These are phyloP conservation scores for Lepidostoma basale DNA, from an alignment of 1,140 invertebrate genomes.

Conservation along the genomic window DNA sequence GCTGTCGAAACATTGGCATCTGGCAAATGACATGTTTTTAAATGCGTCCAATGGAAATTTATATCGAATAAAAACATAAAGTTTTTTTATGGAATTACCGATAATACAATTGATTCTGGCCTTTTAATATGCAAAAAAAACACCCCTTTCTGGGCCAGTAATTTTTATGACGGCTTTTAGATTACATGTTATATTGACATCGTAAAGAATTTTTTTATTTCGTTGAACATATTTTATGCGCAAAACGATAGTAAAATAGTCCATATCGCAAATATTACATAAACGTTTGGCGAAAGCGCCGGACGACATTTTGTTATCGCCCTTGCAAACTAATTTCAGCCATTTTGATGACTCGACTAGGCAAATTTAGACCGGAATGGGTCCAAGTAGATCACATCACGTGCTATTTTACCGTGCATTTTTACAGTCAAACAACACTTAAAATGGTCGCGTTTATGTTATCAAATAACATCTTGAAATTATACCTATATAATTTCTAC, in stretches of 20 bases:
- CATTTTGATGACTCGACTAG: neutral
- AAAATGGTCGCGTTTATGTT: too few relatives aligned
- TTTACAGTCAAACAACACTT: too few relatives aligned
- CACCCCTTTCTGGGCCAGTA: constrained; percentile 20
- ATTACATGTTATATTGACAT: constrained; percentile 31
- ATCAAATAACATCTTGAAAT: too few relatives aligned
- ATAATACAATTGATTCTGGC: neutral
- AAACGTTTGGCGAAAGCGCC: constrained; percentile 24
- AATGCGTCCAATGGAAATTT: too few relatives aligned
- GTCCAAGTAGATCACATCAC: too few relatives aligned
- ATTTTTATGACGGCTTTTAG: constrained; percentile 28
- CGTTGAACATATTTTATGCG: constrained; percentile 42
- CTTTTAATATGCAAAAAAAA: constrained; percentile 17
- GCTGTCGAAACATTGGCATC: too few relatives aligned
- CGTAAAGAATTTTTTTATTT: constrained; percentile 42
- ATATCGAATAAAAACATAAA: too few relatives aligned
- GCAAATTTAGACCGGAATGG: neutral
- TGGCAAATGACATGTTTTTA: too few relatives aligned
- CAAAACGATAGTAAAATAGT: constrained; percentile 42
- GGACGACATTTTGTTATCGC: constrained; percentile 9
- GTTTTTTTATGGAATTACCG: neutral
- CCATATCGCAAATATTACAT: constrained; percentile 43
- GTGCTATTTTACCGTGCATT: too few relatives aligned
- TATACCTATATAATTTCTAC: too few relatives aligned
- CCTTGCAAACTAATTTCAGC: constrained; percentile 3